Base-by-base conservation (phyloP, 2,797 vertebrate species). In the Xerus rutilus region DNA sequence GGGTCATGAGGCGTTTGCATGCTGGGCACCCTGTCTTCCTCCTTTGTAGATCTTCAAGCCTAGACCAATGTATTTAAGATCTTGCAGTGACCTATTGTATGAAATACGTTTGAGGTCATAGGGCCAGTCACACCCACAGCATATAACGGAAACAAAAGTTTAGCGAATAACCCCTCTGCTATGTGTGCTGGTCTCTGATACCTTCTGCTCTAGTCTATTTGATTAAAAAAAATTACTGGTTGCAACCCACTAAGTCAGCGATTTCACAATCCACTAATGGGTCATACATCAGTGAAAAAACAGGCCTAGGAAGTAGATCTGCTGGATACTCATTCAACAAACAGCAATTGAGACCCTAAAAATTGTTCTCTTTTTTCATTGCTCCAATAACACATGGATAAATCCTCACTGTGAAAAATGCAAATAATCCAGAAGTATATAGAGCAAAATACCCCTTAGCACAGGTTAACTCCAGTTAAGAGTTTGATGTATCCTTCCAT, bases 181-280 rank as follows among this genome's bases (percentile, higher is more conserved):
- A 18, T 9, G 28, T 94, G 32, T 47, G 23, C 73, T 76, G n/a
- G 74, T 70, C 62, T 95, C 43, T 77, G 79, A 76, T 86, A 32
- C 67, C 94, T 88, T 96, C 70, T 86, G 47, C 77, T 93, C 23
- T 85, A 47, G 67, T 79, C 35, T 93, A 20, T 88, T 89, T 86
- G 47, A n/a, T 52, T 83, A 28, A 62, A 45, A 69, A 70, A 5
- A 69, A 88, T 67, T 88, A 54, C 86, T 43, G 35, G 59, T 83
- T 93, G 52, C 49, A 77, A 79, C 69, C 32, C 76, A 65, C 30
- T 59, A 74, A 84, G 30, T 86, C 79, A 91, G 72, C 59, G 79
- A 91, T 94, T 94, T 95, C 35, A 64, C 28, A 79, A 5, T 79
- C 85, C 54, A 49, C 47, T 25, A 30, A 89, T 88, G 52, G 79